A percentile compares a stretch with the other conserved stretches of the same genome.
These are phyloP conservation scores for Rhinophrynus dorsalis DNA, from an alignment of 2,797 vertebrate species.

Conservation along the genomic window DNA sequence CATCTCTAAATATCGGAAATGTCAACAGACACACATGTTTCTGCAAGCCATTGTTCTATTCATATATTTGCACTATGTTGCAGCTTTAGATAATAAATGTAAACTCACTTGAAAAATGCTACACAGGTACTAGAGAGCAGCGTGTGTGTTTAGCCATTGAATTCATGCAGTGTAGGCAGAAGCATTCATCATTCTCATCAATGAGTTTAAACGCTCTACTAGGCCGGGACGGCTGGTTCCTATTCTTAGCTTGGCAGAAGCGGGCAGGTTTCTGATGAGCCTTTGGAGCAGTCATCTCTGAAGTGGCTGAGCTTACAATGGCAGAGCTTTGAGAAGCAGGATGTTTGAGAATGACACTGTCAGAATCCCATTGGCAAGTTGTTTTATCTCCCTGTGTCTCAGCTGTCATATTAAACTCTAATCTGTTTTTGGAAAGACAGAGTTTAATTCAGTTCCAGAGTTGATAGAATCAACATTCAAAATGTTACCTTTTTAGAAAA, in stretches of 20 bases:
- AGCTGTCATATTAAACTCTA: constrained; percentile 5
- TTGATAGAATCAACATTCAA: no score
- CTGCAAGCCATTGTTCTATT: not conserved
- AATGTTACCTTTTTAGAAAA: no score
- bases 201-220: constrained; percentile 4
- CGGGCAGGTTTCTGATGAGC: not conserved
- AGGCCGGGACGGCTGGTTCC: not conserved
- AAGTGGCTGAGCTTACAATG: not conserved
- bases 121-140: not conserved
- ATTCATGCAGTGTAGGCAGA: not conserved
- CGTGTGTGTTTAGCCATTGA: not conserved
- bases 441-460: not conserved
- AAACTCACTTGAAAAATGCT: not conserved
- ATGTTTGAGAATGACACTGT: not conserved
- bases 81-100: not conserved
- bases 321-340: not conserved
- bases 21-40: not conserved
- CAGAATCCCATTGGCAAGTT: not conserved
- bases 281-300: constrained; percentile 9
- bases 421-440: not conserved
- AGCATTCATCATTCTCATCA: constrained; percentile 5
- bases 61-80: not conserved
- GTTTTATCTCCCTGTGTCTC: not conserved
- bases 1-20: not conserved
- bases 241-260: constrained; percentile 7